A percentile compares a stretch with the other conserved stretches of the same genome.
Conservation (phyloP, 2,888 invertebrate genomes). For the Microctonus brassicae region DNA sequence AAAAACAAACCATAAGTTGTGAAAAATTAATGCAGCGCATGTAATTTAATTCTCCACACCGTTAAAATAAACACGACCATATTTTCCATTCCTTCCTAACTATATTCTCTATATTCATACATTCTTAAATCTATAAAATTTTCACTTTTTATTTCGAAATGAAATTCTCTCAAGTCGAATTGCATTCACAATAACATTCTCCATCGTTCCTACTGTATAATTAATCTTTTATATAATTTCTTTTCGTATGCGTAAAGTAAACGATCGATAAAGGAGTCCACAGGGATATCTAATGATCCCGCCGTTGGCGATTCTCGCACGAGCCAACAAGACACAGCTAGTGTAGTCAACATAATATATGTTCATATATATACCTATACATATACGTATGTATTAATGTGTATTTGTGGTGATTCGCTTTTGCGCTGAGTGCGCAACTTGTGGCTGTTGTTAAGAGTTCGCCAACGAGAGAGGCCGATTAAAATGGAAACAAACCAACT, state of each 20-base stretch:
- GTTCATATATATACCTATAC: neutral
- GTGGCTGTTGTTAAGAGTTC: neutral
- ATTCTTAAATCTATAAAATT: too few species aligned
- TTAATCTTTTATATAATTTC: neutral
- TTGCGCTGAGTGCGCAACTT: neutral
- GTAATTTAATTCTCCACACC: too few species aligned
- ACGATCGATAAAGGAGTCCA: conserved; percentile 35
- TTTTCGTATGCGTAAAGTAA: conserved; percentile 23
- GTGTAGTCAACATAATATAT: neutral
- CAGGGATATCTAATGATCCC: conserved; percentile 37
- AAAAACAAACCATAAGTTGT: too few species aligned
- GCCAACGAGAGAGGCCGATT: conserved; percentile 48
- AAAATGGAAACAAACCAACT: conserved; percentile 66
- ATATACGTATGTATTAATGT: neutral
- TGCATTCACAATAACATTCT: neutral
- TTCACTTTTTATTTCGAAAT: too few species aligned
- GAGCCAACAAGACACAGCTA: conserved; percentile 28
- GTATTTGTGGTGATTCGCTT: neutral
- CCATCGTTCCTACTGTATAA: neutral
- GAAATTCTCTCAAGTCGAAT: neutral
- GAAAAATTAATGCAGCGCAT: too few species aligned
- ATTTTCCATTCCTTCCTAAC: too few species aligned
- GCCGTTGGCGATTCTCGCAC: conserved; percentile 37
- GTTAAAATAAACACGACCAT: too few species aligned
- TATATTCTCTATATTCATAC: too few species aligned